A percentile compares a stretch with the other conserved stretches of the same genome.
These are phyloP conservation scores for Dasypus novemcinctus DNA, from an alignment of 2,113 vertebrate species.

Conservation along the genomic window DNA sequence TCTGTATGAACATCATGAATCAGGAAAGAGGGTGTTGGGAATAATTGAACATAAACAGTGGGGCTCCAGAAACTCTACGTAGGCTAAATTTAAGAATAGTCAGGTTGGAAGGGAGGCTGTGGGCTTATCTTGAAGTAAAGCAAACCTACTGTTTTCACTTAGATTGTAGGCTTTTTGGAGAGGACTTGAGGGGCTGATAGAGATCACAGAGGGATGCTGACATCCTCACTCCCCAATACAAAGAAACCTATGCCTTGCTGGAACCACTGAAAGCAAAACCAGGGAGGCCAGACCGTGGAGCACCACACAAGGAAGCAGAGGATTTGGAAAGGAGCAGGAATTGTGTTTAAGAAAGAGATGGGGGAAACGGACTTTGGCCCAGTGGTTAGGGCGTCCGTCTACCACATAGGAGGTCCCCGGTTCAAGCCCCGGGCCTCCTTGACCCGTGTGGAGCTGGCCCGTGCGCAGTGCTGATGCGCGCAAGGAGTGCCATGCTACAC, in stretches of 20 bases:
- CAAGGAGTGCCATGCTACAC: too few relatives aligned
- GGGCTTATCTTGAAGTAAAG: neutral
- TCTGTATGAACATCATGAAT: neutral
- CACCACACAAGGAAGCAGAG: neutral
- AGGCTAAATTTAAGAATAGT: neutral
- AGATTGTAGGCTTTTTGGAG: neutral
- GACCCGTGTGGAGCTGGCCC: too few relatives aligned
- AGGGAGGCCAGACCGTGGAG: neutral
- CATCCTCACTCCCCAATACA: neutral
- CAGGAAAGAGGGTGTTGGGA: neutral
- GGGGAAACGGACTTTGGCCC: too few relatives aligned
- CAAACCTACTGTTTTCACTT: neutral
- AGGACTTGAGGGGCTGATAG: neutral
- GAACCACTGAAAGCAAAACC: neutral
- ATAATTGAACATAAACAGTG: neutral
- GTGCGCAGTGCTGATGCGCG: too few relatives aligned
- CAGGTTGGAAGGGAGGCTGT: neutral
- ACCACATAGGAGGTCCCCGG: too few relatives aligned
- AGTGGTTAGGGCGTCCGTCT: too few relatives aligned
- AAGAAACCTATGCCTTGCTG: neutral
- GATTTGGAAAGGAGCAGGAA: neutral
- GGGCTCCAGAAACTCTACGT: neutral
- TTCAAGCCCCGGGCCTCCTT: too few relatives aligned
- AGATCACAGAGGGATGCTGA: neutral
- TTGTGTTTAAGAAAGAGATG: neutral